A percentile compares a stretch with the other conserved stretches of the same genome.
Conservation (phyloP, 2,797 vertebrate species). For the Lerista edwardsae region DNA sequence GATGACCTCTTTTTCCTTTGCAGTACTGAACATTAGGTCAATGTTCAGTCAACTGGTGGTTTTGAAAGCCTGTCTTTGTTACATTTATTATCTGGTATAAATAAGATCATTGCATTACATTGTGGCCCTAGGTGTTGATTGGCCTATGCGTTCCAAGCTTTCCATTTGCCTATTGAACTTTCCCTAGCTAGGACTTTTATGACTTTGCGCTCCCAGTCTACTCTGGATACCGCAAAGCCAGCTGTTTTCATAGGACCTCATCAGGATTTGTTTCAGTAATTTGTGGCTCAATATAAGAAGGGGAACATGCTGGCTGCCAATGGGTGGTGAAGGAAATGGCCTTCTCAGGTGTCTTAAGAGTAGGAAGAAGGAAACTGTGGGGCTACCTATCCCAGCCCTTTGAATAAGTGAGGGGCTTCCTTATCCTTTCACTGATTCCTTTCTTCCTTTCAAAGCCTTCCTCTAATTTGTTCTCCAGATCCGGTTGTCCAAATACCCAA, state of each 20-base stretch:
- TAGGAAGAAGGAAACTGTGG: neutral
- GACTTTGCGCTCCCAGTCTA: conserved; percentile 27
- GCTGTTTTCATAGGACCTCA: conserved; percentile 25
- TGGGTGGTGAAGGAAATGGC: conserved; percentile 20
- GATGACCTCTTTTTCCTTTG: conserved; percentile 29
- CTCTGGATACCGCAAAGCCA: conserved; percentile 19
- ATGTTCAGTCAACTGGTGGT: conserved; percentile 12
- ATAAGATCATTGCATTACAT: conserved; percentile 28
- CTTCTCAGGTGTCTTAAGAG: conserved; percentile 2
- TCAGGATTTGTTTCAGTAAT: conserved; percentile 29
- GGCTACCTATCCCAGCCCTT: neutral
- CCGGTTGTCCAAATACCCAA: neutral
- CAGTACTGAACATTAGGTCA: conserved; percentile 17
- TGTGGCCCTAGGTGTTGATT: conserved; percentile 22
- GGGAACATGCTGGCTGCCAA: conserved; percentile 23
- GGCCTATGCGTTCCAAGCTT: conserved; percentile 24
- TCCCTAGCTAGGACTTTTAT: conserved; percentile 22
- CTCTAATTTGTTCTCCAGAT: conserved; percentile 7
- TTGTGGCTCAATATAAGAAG: conserved; percentile 37
- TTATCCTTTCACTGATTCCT: rapidly evolving
- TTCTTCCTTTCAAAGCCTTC: conserved; percentile 17
- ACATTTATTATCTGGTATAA: conserved; percentile 28
- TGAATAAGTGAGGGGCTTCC: conserved; percentile 6
- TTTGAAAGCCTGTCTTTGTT: conserved; percentile 45
- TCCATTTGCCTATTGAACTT: conserved; percentile 34